Evolutionary conservation across 2,888 invertebrate genomes (phyloP).

Genomic region (Ischnura elegans): DNA sequence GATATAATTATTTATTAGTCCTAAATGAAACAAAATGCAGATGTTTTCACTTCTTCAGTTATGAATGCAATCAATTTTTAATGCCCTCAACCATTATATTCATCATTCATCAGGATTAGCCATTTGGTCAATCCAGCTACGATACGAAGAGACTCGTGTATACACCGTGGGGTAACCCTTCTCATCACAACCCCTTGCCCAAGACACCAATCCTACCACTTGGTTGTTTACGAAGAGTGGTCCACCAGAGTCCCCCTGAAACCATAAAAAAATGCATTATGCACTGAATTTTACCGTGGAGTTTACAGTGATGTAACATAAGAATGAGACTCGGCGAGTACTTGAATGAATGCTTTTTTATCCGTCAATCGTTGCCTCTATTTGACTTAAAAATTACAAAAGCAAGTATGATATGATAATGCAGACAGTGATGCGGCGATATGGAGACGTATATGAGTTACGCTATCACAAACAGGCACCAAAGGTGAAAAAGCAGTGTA

Average conservation of each 20-base stretch:
- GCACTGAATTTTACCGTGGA: background rate
- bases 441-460: no score
- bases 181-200: slow-evolving; percentile 69
- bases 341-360: no score
- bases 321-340: no score
- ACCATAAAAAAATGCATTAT: background rate
- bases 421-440: no score
- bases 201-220: slow-evolving; percentile 69
- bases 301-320: no score
- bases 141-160: slow-evolving; percentile 68
- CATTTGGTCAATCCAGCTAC: slow-evolving; percentile 68
- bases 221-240: slow-evolving; percentile 68
- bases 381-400: no score
- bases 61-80: background rate
- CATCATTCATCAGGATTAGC: background rate
- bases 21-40: no score
- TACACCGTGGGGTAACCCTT: slow-evolving; percentile 70
- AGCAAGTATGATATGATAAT: no score
- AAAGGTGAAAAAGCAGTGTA: no score
- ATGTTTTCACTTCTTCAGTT: background rate
- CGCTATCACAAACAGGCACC: no score
- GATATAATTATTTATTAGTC: background rate
- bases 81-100: background rate
- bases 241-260: slow-evolving; percentile 69
- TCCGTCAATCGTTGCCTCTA: no score